Percentiles rank a stretch among this genome's conserved stretches.
phyloP scores from a whole-genome alignment of 2,797 vertebrate species.

The Picus viridis region DNA sequence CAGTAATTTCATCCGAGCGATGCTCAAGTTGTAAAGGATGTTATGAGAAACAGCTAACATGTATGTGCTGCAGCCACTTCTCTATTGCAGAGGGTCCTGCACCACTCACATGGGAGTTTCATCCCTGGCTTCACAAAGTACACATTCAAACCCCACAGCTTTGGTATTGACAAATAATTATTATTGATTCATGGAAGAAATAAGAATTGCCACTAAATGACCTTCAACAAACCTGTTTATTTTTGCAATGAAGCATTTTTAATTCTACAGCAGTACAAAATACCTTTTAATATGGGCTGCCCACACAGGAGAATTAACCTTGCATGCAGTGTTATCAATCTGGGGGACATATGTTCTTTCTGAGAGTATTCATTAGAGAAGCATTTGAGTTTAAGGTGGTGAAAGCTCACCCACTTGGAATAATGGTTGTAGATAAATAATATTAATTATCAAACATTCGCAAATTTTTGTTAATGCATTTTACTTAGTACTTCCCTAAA shows the following conservation, averaged over 20 bases:
- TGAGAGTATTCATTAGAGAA: slow-evolving; percentile 53
- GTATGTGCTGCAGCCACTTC: neutral
- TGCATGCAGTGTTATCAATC: neutral
- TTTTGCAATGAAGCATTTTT: neutral
- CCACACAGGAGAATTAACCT: neutral
- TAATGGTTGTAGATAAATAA: slow-evolving; percentile 67
- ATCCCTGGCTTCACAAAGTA: neutral
- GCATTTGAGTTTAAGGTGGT: slow-evolving; percentile 39
- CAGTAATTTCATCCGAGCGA: neutral
- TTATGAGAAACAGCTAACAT: neutral
- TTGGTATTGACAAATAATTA: neutral
- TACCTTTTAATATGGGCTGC: neutral
- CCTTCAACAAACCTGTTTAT: neutral
- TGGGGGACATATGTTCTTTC: slow-evolving; percentile 28
- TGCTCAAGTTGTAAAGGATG: neutral
- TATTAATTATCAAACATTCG: slow-evolving; percentile 46
- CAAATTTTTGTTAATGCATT: slow-evolving; percentile 63
- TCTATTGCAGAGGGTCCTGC: neutral
- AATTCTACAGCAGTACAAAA: neutral
- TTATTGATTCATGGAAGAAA: neutral
- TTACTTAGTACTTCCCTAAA: slow-evolving; percentile 59
- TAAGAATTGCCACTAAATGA: neutral
- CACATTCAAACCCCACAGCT: neutral
- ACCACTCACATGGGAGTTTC: neutral
- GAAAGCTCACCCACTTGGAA: slow-evolving; percentile 43